phyloP scores from a whole-genome alignment of 2,797 vertebrate species.

The Acropternis orthonyx region DNA sequence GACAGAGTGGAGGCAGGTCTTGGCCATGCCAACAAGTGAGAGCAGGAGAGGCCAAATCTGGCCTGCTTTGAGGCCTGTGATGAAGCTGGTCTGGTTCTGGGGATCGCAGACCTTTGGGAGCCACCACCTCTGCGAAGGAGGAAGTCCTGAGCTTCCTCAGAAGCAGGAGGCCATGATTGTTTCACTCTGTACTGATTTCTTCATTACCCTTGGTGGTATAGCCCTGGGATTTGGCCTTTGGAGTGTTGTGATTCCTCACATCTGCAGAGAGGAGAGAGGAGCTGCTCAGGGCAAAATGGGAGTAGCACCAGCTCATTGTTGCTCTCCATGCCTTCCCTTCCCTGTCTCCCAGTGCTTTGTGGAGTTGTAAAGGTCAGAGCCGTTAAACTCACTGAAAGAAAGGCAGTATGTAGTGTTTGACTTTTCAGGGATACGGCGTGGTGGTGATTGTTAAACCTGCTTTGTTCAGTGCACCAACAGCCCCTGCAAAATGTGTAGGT shows the following conservation, averaged over 20 bases:
- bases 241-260: fast-evolving
- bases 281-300: fast-evolving
- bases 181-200: not conserved
- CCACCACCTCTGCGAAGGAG: no score
- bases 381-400: not conserved
- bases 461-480: not conserved
- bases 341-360: not conserved
- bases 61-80: fast-evolving
- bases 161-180: not conserved
- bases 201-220: not conserved
- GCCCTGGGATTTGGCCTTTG: not conserved
- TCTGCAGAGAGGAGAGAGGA: not conserved
- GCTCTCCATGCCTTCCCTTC: not conserved
- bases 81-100: not conserved
- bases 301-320: not conserved
- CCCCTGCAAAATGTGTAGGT: not conserved
- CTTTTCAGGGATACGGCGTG: not conserved
- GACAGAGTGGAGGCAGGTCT: not conserved
- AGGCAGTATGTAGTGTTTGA: not conserved
- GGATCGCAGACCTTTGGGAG: not conserved
- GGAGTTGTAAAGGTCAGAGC: not conserved
- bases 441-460: not conserved
- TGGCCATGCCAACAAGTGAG: not conserved
- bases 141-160: not conserved
- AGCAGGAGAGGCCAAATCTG: not conserved